Conservation (phyloP, 2,797 vertebrate species). For the Melanotaenia maccullochi region DNA sequence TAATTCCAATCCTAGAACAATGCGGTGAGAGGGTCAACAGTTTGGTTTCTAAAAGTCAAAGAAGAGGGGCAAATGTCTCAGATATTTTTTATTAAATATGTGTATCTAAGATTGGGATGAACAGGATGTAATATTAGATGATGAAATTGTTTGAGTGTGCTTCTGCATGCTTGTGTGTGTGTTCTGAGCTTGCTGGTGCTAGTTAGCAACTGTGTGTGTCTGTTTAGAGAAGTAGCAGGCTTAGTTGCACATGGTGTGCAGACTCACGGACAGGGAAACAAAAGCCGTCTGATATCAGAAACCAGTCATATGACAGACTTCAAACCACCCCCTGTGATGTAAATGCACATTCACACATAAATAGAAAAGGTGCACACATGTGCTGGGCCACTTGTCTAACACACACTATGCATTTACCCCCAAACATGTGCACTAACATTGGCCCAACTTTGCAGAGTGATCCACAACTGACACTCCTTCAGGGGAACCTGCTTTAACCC, state of each 20-base stretch:
- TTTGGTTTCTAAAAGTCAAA: slow-evolving; percentile 11
- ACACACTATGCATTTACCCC: slow-evolving; percentile 26
- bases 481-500: slow-evolving; percentile 43
- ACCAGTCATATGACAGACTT: slow-evolving; percentile 28
- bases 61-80: neutral
- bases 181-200: slow-evolving; percentile 8
- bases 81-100: neutral
- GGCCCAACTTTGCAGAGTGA: slow-evolving; percentile 51
- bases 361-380: slow-evolving; percentile 8
- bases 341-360: slow-evolving; percentile 12
- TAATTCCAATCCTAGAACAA: slow-evolving; percentile 40
- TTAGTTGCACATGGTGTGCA: slow-evolving; percentile 33
- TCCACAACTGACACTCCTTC: slow-evolving; percentile 58
- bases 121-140: neutral
- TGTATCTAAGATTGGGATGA: neutral
- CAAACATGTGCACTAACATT: slow-evolving; percentile 15
- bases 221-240: slow-evolving; percentile 6
- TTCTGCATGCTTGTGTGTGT: neutral
- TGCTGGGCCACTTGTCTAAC: slow-evolving; percentile 4
- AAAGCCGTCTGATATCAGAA: slow-evolving; percentile 40
- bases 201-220: slow-evolving; percentile 31
- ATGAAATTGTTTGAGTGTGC: slow-evolving; percentile 1
- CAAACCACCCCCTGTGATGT: slow-evolving; percentile 22
- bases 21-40: slow-evolving; percentile 6
- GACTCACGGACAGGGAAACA: slow-evolving; percentile 32